Conservation (phyloP, 2,888 invertebrate genomes). For the Mamestra brassicae region DNA sequence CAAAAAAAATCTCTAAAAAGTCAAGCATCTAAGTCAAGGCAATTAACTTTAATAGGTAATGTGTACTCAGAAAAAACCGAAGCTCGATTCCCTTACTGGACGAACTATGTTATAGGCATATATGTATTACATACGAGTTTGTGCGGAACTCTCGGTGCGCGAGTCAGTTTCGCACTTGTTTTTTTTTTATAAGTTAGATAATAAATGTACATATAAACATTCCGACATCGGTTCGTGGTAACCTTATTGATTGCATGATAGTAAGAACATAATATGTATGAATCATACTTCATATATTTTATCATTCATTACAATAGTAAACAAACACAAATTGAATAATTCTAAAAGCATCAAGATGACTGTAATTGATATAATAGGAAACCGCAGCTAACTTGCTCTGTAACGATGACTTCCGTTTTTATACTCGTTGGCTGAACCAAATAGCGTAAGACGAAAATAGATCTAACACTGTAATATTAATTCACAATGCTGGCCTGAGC, state of each 20-base stretch:
- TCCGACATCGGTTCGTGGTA: slow-evolving; percentile 23
- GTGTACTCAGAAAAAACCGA: too few species aligned
- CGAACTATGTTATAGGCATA: too few species aligned
- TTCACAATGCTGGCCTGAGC: slow-evolving; percentile 22
- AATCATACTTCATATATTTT: slow-evolving; percentile 34
- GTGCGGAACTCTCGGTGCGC: too few species aligned
- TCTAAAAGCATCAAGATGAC: slow-evolving; percentile 12
- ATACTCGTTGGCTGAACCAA: slow-evolving; percentile 33
- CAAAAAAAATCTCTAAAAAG: too few species aligned
- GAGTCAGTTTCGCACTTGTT: too few species aligned
- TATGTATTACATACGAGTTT: too few species aligned
- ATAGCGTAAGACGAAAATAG: slow-evolving; percentile 39
- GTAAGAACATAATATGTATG: slow-evolving; percentile 9
- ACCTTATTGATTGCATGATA: slow-evolving; percentile 35
- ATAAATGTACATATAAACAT: slow-evolving; percentile 9
- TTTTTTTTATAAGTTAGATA: too few species aligned
- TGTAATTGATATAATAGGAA: background rate
- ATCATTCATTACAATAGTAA: slow-evolving; percentile 38
- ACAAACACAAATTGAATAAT: slow-evolving; percentile 38
- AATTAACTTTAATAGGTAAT: too few species aligned
- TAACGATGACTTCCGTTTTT: slow-evolving; percentile 13
- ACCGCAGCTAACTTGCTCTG: background rate
- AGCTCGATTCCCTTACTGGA: too few species aligned
- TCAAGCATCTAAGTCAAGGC: too few species aligned
- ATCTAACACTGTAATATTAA: slow-evolving; percentile 29